Conservation (phyloP, 2,888 invertebrate genomes). For the Endotricha flammealis region DNA sequence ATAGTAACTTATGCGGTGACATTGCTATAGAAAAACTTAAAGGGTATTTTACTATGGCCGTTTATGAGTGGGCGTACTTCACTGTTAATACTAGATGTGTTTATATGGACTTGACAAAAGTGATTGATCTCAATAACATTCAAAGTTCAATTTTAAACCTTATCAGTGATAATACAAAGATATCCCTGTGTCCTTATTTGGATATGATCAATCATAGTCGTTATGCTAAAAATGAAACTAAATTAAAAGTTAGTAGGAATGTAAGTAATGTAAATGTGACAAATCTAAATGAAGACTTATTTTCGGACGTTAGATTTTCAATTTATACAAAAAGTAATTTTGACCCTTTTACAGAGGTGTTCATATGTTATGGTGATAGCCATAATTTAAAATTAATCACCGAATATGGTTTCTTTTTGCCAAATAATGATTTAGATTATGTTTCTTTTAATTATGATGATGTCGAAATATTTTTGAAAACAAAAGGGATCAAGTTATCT, state of each 20-base stretch:
- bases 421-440: slow-evolving; percentile 82
- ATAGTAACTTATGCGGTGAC: slow-evolving; percentile 43
- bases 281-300: slow-evolving; percentile 45
- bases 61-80: slow-evolving; percentile 89
- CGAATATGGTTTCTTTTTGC: slow-evolving; percentile 91
- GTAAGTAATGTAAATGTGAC: slow-evolving; percentile 44
- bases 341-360: slow-evolving; percentile 84
- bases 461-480: slow-evolving; percentile 59
- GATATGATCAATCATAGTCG: slow-evolving; percentile 94
- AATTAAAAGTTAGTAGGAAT: slow-evolving; percentile 49
- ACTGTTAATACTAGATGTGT: slow-evolving; percentile 92
- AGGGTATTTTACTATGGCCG: slow-evolving; percentile 66
- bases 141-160: slow-evolving; percentile 52
- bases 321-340: slow-evolving; percentile 74
- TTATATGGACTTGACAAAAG: slow-evolving; percentile 79
- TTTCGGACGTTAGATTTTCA: slow-evolving; percentile 62
- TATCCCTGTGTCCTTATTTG: slow-evolving; percentile 91
- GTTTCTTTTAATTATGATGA: slow-evolving; percentile 79
- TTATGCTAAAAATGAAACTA: slow-evolving; percentile 75
- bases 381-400: slow-evolving; percentile 87
- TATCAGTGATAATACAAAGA: slow-evolving; percentile 78
- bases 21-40: slow-evolving; percentile 53
- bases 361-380: slow-evolving; percentile 92
- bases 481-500: slow-evolving; percentile 56
- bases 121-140: slow-evolving; percentile 61